Base-by-base conservation (phyloP, 1,140 invertebrate genomes). In the Adelges cooleyi region DNA sequence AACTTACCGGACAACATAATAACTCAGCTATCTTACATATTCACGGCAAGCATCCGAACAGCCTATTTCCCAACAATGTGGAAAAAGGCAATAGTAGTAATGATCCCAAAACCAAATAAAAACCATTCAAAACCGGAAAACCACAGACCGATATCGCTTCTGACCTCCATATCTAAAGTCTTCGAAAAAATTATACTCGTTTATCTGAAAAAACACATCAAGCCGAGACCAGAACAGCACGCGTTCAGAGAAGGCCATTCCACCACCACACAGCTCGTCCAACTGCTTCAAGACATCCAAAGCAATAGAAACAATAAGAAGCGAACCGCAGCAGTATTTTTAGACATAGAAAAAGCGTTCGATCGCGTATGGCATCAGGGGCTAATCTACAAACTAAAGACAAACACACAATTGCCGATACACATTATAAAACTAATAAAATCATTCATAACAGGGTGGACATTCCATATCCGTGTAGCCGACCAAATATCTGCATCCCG, bases 321-420 rank as follows among this genome's bases (percentile, higher is more conserved):
- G 65, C 51, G 44, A 42, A 68, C 67, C 22, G 59, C 44, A 15
- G 48, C 53, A 11, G 56, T 65, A 15, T 44, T 44, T n/a, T 15
- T 44, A 1, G 71, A 71, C 23, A 52, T 71, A 15, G 22, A 36
- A 1, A 67, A 70, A 50, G 67, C 68, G 2, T 72, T 72, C 48
- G 71, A 74, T 59, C 70, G 69, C 50, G 72, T 74, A 0, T 75
- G 73, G 73, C 71, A 75, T 40, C 52, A 71, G 18, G 73, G 71
- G 1, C 66, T 59, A 10, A 17, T 59, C 2, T 22, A 59, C 18
- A 66, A 66, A 20, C 50, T 52, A 10, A 4, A 36, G 2, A 36
- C 20, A 3, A 5, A 2, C 22, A 38, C 33, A 17, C 9, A n/a
- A 9, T 4, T 17, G n/a, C 40, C 40, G n/a, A 44, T n/a, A 17